Base-by-base conservation (phyloP, 2,888 invertebrate species). In the Heliconius ismenius region DNA sequence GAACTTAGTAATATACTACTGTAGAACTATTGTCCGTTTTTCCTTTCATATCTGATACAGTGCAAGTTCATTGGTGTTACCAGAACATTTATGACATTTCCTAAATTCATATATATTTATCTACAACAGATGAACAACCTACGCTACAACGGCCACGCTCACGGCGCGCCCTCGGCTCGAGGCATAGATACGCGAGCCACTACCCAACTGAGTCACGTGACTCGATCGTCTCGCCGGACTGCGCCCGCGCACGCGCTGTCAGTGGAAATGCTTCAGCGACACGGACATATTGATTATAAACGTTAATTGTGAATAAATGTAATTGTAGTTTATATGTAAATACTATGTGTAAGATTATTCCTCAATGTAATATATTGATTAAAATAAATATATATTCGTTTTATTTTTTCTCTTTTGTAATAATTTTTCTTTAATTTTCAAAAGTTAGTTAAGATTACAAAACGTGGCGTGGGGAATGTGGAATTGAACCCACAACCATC, bases 221-320 rank as follows among this genome's bases (percentile, higher is more conserved):
- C 93, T 1, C 88, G 93, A 3, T 93, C 92, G 0, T 92, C 93
- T 7, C 87, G 93, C 0, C 86, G 92, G 28, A 91, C 92, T 0
- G 92, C 90, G 79, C 93, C 92, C 3, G 89, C 92, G 81, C 93
- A 93, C 75, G 88, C 91, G 0, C 84, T 93, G 21, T 92, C 92
- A 4, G 89, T 86, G 0, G 93, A 92, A 18, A 91, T 93, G 92
- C 83, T 93, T 75, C 93, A 92, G 80, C 82, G 92, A 18, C 93
- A 93, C 79, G 91, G 92, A 0, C 90, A 91, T n/a, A 86, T 91
- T n/a, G 92, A 92, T 76, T 89, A 86, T 58, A 90, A 88, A 76
- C 91, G 90, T 79, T 91, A 84, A 76, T 68, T 18, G 28, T 68
- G n/a, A 24, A 28, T n/a, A 32, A 32, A 68, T n/a, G 68, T 24